Evolutionary conservation across 2,113 vertebrate genomes (phyloP), one percentile per base, ranked within the genome.

Genomic region (Ceyx cyanopectus): DNA sequence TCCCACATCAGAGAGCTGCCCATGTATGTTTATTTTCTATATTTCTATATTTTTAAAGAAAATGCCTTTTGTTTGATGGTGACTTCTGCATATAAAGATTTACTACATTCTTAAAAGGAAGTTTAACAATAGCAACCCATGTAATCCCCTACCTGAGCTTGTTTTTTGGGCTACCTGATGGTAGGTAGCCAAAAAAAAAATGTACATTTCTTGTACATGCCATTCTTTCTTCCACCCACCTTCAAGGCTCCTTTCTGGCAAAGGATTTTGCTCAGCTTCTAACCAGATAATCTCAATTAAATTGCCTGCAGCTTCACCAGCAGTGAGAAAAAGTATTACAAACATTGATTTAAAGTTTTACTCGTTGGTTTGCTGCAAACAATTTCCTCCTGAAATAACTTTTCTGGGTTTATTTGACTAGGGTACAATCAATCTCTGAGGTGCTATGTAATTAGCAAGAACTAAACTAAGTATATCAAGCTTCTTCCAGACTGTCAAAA

Each of bases 401-500:
- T 30, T 93, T 65, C 56, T 72, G 80, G 51, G 74, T 92, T 90
- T 94, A 74, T 92, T 90, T 92, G 73, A 46, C 30, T 66, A 30
- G 29, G 58, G 14, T 65, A 27, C 65, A 66, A 66, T 92, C 56
- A 53, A 12, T 63, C 84, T 56, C 24, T 75, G 80, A 86, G 61
- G 29, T 75, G 43, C 74, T 70, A 34, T 83, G 77, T 90, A 86
- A 86, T 86, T 81, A 81, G 22, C 43, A 88, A 70, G 62, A 53
- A 66, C 29, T 70, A 72, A 81, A 66, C 43, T 54, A 76, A 77
- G 46, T 61, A 66, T 50, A 51, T 74, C 29, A 85, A 69, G 40
- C 37, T 78, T 74, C 58, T 80, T 40, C 40, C 41, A 75, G 63
- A 56, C 66, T 79, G 43, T 43, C 57, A 78, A 41, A 34, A 81